Evolutionary conservation across 2,888 invertebrate genomes (phyloP).

Genomic region (Epistrophe grossulariae): DNA sequence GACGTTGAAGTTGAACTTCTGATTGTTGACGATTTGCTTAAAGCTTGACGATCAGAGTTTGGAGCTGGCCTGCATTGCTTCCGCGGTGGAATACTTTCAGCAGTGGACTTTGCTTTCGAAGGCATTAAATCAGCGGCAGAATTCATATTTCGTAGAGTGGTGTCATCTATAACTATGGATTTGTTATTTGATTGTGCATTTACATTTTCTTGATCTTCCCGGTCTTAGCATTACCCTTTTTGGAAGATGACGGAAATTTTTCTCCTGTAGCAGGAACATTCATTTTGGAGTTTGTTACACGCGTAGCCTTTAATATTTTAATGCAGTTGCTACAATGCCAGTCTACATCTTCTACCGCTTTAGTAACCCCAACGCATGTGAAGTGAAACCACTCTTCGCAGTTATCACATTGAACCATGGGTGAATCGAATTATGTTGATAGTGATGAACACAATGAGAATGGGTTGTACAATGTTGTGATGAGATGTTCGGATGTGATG

Average conservation of each 20-base stretch:
- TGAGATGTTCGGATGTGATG: neutral
- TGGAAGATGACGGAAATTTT: neutral
- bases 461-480: neutral
- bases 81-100: too few relatives aligned
- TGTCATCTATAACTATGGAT: too few relatives aligned
- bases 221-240: neutral
- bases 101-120: too few relatives aligned
- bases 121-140: too few relatives aligned
- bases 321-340: conserved; percentile 5
- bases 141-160: too few relatives aligned
- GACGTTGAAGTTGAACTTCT: conserved; percentile 6
- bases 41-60: neutral
- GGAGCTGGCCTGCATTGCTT: neutral
- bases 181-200: too few relatives aligned
- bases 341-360: neutral
- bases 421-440: neutral
- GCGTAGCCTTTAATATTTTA: neutral
- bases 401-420: too few relatives aligned
- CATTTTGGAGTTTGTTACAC: neutral
- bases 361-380: neutral
- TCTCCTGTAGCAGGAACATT: neutral
- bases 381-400: too few relatives aligned
- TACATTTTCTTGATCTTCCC: too few relatives aligned
- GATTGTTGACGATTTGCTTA: neutral
- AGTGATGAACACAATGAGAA: neutral